phyloP scores from a whole-genome alignment of 2,797 vertebrate species.

The Clarias platycephalus region DNA sequence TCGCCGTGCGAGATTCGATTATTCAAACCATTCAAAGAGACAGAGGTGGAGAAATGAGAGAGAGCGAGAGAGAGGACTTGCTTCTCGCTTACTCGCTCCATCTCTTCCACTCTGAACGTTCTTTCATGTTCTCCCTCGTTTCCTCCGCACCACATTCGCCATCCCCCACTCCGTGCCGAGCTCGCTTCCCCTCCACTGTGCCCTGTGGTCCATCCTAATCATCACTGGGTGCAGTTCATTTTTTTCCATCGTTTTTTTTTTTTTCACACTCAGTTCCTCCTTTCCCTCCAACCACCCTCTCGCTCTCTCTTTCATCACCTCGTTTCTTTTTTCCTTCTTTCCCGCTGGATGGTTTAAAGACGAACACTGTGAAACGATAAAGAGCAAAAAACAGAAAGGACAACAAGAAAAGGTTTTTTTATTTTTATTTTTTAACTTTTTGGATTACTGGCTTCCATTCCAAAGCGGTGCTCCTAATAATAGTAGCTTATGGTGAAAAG shows the following conservation, averaged over 20 bases:
- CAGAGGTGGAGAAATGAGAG: neutral
- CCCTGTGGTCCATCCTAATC: conserved; percentile 33
- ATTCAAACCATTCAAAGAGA: conserved; percentile 63
- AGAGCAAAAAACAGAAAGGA: neutral
- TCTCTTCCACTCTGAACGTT: conserved; percentile 24
- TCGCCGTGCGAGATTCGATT: conserved; percentile 66
- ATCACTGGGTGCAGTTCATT: conserved; percentile 35
- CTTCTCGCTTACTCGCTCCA: conserved; percentile 35
- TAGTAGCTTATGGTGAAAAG: conserved; percentile 39
- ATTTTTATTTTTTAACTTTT: conserved; percentile 4
- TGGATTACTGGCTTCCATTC: conserved; percentile 15
- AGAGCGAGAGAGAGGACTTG: neutral
- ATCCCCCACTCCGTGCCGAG: neutral
- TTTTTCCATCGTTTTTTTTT: neutral
- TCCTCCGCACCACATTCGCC: conserved; percentile 2
- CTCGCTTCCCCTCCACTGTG: conserved; percentile 27
- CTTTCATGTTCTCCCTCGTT: conserved; percentile 47
- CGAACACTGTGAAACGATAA: neutral
- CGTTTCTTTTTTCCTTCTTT: conserved; percentile 44
- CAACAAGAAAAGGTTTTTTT: neutral
- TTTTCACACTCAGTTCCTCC: neutral
- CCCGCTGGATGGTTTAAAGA: conserved; percentile 51
- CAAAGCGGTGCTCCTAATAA: conserved; percentile 25
- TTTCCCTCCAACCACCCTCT: conserved; percentile 8
- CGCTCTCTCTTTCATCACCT: conserved; percentile 47